phyloP scores from a whole-genome alignment of 64 coral and sea anemone genomes.

The Exaiptasia diaphana region DNA sequence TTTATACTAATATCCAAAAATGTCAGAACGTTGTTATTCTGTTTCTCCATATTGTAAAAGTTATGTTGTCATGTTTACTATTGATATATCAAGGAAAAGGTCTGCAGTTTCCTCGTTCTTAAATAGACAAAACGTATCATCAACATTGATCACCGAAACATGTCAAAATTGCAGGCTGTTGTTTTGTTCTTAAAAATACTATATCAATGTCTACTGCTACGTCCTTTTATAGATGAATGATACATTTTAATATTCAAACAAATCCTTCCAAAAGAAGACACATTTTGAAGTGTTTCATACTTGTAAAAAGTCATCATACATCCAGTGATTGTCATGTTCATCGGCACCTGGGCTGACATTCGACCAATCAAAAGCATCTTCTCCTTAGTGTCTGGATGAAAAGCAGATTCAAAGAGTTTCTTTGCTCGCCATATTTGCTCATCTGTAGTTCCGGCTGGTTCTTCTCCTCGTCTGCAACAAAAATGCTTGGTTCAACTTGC shows the following conservation, averaged over 20 bases:
- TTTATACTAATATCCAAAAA: background rate
- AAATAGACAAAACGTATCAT: too few relatives aligned
- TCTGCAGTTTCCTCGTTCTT: too few relatives aligned
- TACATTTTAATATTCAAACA: too few relatives aligned
- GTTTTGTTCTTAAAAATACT: too few relatives aligned
- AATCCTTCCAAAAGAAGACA: too few relatives aligned
- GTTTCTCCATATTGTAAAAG: background rate
- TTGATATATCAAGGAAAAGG: too few relatives aligned
- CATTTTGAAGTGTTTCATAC: too few relatives aligned
- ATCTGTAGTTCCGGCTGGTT: slow-evolving; percentile 84
- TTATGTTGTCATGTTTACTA: background rate
- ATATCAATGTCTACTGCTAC: too few relatives aligned
- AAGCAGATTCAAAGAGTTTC: slow-evolving; percentile 91
- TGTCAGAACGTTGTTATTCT: background rate
- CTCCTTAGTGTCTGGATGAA: slow-evolving; percentile 96
- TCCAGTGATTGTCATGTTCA: slow-evolving; percentile 98
- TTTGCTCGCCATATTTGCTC: slow-evolving; percentile 84
- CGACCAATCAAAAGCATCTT: slow-evolving; percentile 93
- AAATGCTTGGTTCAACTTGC: background rate
- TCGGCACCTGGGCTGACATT: slow-evolving; percentile 98
- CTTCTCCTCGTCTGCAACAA: slow-evolving; percentile 55
- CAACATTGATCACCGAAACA: too few relatives aligned
- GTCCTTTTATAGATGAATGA: too few relatives aligned
- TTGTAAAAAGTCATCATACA: slow-evolving; percentile 99
- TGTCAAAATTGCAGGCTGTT: too few relatives aligned